Base-by-base conservation (phyloP, 2,888 invertebrate genomes). In the Ochlodes sylvanus region DNA sequence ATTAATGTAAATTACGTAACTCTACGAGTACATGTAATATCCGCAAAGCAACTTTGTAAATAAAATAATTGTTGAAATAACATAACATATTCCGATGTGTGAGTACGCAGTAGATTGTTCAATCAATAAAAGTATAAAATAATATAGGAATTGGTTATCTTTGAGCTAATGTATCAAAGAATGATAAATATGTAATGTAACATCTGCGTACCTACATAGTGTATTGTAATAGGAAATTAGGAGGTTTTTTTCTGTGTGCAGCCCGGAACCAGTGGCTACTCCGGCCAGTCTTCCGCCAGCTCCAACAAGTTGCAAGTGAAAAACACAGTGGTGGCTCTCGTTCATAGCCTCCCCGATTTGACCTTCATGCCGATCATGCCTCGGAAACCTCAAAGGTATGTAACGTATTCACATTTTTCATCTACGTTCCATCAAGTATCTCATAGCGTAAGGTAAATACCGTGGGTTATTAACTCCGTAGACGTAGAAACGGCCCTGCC, bases 281-380 rank as follows among this genome's bases (percentile, higher is more conserved):
- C 65, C 10, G 64, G 41, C 14, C 47, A 42, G 12, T 57, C 68
- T 12, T 15, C 65, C 4, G 60, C 74, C 21, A 77, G 78, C 42
- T 77, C 78, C 21, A 83, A 84, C 73, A 85, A 96, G 0, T 89
- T 97, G 72, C 95, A 95, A 58, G 97, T 97, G 69, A 96, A 97
- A 81, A 95, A 94, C 32, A 89, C 89, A 69, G 81, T 69, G 87
- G 94, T 82, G n/a, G 94, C 95, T 67, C 90, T 97, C 62, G 96
- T 97, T 38, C 97, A 97, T 85, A 97, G 97, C 80, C 89, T 98
- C 77, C 97, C 97, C 2, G 97, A 98, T 83, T 92, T 98, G 65
- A 84, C 81, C 14, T 63, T 84, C 2, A 87, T 87, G 9, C 77
- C 78, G 0, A 71, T 79, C 94, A 94, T 73, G 19, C 77, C 76